Percentiles rank a stretch among this genome's conserved stretches.
phyloP scores from a whole-genome alignment of 2,888 invertebrate genomes.

The Pemphredon lugubris region DNA sequence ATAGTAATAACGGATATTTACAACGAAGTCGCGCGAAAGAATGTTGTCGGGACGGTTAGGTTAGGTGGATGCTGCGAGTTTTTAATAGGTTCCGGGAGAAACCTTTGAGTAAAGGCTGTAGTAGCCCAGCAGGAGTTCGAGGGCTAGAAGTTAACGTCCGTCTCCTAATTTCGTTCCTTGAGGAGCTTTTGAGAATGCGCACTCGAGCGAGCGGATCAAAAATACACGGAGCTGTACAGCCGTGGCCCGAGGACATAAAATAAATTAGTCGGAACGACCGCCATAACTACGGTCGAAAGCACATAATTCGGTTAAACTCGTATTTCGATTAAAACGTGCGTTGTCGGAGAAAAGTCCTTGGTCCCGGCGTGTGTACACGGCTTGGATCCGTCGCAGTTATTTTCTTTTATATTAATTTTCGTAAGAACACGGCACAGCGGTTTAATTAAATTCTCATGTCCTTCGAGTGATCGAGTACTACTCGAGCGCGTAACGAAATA shows the following conservation, averaged over 20 bases:
- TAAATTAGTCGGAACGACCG: constrained; percentile 12
- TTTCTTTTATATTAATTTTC: too few relatives aligned
- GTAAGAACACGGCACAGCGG: not conserved
- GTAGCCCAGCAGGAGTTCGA: constrained; percentile 57
- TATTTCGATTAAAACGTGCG: not conserved
- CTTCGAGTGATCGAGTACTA: not conserved
- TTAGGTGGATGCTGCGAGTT: constrained; percentile 40
- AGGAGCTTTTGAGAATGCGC: constrained; percentile 44
- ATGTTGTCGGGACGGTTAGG: constrained; percentile 12
- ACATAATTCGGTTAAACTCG: not conserved
- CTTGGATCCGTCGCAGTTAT: too few relatives aligned
- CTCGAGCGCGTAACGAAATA: too few relatives aligned
- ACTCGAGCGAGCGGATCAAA: constrained; percentile 34
- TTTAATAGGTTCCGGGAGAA: constrained; percentile 49
- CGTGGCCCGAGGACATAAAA: not conserved
- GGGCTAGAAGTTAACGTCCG: constrained; percentile 42
- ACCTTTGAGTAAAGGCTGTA: constrained; percentile 21
- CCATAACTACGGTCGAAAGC: constrained; percentile 8
- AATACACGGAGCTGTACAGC: constrained; percentile 1
- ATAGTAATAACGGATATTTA: constrained; percentile 33
- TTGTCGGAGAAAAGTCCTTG: not conserved
- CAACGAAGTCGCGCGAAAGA: constrained; percentile 21
- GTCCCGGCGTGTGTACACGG: too few relatives aligned
- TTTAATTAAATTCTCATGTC: not conserved
- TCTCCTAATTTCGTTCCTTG: constrained; percentile 41